These are phyloP conservation scores for Cordilura impudica DNA, from an alignment of 2,888 invertebrate species.

Conservation along the genomic window DNA sequence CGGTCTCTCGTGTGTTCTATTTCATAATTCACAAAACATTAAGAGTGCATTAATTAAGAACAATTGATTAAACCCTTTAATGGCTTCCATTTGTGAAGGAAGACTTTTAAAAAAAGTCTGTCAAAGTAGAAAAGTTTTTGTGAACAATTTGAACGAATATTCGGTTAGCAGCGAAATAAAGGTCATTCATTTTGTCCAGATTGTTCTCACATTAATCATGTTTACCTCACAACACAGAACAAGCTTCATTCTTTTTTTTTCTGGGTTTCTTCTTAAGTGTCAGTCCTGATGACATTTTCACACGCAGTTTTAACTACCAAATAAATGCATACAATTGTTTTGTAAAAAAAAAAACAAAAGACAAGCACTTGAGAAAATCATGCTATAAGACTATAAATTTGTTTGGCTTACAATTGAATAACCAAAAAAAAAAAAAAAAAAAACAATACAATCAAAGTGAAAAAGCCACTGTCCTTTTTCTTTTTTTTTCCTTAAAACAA, in stretches of 20 bases:
- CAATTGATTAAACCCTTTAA: too few species aligned
- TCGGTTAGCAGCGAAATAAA: background rate
- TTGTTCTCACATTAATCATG: slow-evolving; percentile 51
- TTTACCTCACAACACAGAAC: background rate
- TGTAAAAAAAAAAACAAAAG: background rate
- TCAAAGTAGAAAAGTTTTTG: too few species aligned
- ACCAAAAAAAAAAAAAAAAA: background rate
- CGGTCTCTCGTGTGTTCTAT: too few species aligned
- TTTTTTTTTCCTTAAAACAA: background rate
- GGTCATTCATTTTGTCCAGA: background rate
- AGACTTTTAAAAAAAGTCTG: too few species aligned
- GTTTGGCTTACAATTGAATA: slow-evolving; percentile 29
- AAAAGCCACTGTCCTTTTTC: slow-evolving; percentile 28
- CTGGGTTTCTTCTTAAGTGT: slow-evolving; percentile 46
- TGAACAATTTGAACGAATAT: too few species aligned
- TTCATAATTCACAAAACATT: too few species aligned
- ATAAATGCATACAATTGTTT: background rate
- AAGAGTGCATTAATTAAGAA: too few species aligned
- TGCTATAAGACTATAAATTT: slow-evolving; percentile 27
- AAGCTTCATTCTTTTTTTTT: background rate
- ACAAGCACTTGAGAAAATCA: slow-evolving; percentile 44
- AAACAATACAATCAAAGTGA: slow-evolving; percentile 18
- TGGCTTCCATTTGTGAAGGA: too few species aligned
- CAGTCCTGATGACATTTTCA: slow-evolving; percentile 53
- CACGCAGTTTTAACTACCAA: slow-evolving; percentile 47